A percentile compares a stretch with the other conserved stretches of the same genome.
Conservation (phyloP, 1,140 invertebrate genomes). For the Palaemon carinicauda region DNA sequence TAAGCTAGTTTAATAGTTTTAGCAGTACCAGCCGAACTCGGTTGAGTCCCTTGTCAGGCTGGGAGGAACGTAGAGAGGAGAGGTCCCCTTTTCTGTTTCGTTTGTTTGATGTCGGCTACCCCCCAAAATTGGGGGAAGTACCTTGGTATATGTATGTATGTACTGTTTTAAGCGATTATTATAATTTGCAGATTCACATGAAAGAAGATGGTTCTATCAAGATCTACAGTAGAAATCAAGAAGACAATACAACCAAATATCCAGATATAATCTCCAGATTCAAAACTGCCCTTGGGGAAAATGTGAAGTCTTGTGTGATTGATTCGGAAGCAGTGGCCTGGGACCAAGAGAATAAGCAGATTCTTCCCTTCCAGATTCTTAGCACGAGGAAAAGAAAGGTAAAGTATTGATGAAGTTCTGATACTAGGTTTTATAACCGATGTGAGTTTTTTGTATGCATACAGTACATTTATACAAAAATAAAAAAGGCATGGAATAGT, state of each 20-base stretch:
- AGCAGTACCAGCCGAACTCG: too few species aligned
- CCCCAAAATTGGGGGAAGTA: too few species aligned
- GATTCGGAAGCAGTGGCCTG: slow-evolving; percentile 98
- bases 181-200: slow-evolving; percentile 81
- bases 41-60: too few species aligned
- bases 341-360: slow-evolving; percentile 88
- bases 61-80: too few species aligned
- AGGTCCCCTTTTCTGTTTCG: too few species aligned
- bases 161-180: too few species aligned
- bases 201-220: slow-evolving; percentile 74
- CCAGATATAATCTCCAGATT: slow-evolving; percentile 91
- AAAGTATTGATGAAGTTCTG: slow-evolving; percentile 30
- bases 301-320: slow-evolving; percentile 81
- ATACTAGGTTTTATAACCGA: too few species aligned
- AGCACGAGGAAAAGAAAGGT: slow-evolving; percentile 96
- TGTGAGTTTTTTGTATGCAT: too few species aligned
- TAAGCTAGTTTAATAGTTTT: too few species aligned
- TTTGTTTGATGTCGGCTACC: too few species aligned
- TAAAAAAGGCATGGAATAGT: background rate
- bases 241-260: slow-evolving; percentile 98
- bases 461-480: background rate
- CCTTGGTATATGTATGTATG: too few species aligned
- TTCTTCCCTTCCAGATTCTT: slow-evolving; percentile 96
- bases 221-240: slow-evolving; percentile 97
- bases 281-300: slow-evolving; percentile 63